phyloP scores from a whole-genome alignment of 2,113 vertebrate species.

The Apaloderma vittatum region DNA sequence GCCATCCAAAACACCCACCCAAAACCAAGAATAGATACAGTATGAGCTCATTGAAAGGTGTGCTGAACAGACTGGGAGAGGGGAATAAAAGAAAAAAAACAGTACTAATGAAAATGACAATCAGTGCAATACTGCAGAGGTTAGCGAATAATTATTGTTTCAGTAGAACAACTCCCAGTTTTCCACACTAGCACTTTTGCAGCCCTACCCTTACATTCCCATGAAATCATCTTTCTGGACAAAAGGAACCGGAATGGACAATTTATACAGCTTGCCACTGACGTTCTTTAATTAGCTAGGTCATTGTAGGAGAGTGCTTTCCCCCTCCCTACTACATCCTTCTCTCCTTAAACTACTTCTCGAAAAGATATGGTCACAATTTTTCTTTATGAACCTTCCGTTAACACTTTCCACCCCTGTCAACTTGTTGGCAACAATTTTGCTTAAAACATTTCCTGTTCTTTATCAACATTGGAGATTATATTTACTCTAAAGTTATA shows the following conservation, averaged over 20 bases:
- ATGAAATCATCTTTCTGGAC: slow-evolving; percentile 4
- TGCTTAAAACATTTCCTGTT: not conserved
- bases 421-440: not conserved
- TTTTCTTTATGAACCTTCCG: not conserved
- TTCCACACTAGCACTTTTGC: not conserved
- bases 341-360: not conserved
- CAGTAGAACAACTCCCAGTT: slow-evolving; percentile 30
- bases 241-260: not conserved
- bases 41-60: not conserved
- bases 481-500: not conserved
- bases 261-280: not conserved
- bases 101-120: slow-evolving; percentile 41
- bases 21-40: not conserved
- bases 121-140: slow-evolving; percentile 12
- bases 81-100: not conserved
- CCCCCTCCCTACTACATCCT: not conserved
- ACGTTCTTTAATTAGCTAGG: slow-evolving; percentile 4
- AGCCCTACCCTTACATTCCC: not conserved
- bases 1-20: not conserved
- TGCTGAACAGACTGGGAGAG: not conserved
- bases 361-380: not conserved
- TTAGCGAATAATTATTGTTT: slow-evolving; percentile 14
- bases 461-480: not conserved
- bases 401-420: not conserved
- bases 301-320: not conserved